A percentile compares a stretch with the other conserved stretches of the same genome.
Evolutionary conservation across 2,888 invertebrate species (phyloP).

Genomic region (Automeris io): DNA sequence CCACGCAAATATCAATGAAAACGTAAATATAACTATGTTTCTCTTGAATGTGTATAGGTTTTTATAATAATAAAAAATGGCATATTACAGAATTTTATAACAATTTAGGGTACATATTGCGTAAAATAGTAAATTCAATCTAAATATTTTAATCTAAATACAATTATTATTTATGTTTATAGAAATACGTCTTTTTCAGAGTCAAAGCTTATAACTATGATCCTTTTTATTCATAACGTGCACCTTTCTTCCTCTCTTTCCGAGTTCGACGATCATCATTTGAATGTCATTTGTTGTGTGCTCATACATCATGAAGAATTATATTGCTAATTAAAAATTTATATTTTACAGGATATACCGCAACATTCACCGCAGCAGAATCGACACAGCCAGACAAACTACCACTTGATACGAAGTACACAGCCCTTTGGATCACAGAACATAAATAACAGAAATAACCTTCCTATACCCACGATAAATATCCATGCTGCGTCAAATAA

Average conservation of each 20-base stretch:
- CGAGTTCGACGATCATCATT: neutral
- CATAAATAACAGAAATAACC: conserved; percentile 22
- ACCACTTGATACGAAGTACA: conserved; percentile 35
- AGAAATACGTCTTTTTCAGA: no score
- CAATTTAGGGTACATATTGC: no score
- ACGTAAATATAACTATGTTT: no score
- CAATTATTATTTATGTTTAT: no score
- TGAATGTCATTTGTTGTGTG: neutral
- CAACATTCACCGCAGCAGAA: conserved; percentile 31
- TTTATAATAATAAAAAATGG: no score
- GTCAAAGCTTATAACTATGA: neutral
- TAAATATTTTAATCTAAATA: no score
- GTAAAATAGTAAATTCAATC: no score
- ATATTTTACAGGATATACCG: conserved; percentile 49
- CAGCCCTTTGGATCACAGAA: conserved; percentile 26
- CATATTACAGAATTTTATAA: no score
- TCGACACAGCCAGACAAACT: conserved; percentile 31
- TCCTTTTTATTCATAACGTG: neutral
- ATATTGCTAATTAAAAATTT: conserved; percentile 12
- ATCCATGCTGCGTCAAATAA: conserved; percentile 38
- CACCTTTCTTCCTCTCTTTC: neutral
- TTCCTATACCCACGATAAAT: conserved; percentile 51
- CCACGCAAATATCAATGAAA: no score
- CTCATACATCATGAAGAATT: neutral
- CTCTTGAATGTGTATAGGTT: no score